Conservation (phyloP, 2,113 vertebrate genomes). For the Menura novaehollandiae region DNA sequence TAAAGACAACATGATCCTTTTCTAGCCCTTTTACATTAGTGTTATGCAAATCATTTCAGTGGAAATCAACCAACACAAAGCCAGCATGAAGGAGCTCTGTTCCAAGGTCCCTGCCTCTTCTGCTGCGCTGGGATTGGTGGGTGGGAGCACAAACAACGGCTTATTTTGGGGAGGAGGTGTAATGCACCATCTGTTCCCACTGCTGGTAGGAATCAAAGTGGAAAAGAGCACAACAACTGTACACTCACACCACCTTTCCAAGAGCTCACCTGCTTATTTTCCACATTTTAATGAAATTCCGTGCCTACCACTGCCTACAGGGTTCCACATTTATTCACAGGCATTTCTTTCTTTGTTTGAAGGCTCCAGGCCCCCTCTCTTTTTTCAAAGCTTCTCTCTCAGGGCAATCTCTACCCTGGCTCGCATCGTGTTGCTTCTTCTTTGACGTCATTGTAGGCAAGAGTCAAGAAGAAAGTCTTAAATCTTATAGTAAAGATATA, state of each 20-base stretch:
- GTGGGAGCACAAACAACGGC: background rate
- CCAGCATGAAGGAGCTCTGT: background rate
- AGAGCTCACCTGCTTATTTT: background rate
- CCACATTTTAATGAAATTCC: slow-evolving; percentile 12
- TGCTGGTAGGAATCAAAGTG: background rate
- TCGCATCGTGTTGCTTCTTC: background rate
- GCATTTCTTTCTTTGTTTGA: background rate
- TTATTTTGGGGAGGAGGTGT: background rate
- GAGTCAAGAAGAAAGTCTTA: background rate
- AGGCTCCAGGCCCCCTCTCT: background rate
- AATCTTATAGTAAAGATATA: background rate
- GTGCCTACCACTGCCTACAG: background rate
- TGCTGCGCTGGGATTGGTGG: background rate
- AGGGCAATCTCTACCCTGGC: background rate
- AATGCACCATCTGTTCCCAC: slow-evolving; percentile 37
- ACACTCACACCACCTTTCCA: background rate
- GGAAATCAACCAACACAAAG: slow-evolving; percentile 22
- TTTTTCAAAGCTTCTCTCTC: slow-evolving; percentile 9
- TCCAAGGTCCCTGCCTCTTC: slow-evolving; percentile 15
- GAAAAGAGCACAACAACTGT: background rate
- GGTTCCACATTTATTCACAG: background rate
- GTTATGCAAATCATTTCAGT: slow-evolving; percentile 8
- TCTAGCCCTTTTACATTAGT: background rate
- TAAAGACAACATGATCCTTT: background rate
- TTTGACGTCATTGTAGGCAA: background rate